Conservation (phyloP, 2,113 vertebrate species). For the Petrocephalus zakoni region DNA sequence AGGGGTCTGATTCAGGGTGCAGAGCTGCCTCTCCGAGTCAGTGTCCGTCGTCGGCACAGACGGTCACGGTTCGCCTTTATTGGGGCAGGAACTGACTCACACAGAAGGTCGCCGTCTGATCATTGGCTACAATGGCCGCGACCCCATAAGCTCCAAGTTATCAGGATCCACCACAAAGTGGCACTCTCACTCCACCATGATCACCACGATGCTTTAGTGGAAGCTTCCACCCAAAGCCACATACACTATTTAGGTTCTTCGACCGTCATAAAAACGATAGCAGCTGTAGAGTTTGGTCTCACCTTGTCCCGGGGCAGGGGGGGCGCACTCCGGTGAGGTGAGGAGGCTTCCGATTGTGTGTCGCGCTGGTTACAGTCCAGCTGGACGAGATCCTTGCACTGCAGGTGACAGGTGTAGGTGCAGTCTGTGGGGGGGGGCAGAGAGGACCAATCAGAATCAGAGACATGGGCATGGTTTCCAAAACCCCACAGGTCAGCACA, state of each 20-base stretch:
- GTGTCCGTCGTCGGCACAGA: not conserved
- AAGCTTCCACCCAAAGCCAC: not conserved
- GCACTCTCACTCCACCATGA: not conserved
- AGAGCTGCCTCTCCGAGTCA: not conserved
- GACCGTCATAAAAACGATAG: not conserved
- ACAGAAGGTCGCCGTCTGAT: not conserved
- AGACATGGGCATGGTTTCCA: not conserved
- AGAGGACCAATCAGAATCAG: not conserved
- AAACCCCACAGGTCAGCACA: not conserved
- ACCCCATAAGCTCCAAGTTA: not conserved
- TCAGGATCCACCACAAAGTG: not conserved
- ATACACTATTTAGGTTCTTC: not conserved
- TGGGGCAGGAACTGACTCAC: not conserved
- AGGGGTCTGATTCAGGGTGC: not conserved
- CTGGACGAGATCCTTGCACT: constrained; percentile 62
- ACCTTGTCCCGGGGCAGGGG: constrained; percentile 51
- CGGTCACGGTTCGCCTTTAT: not conserved
- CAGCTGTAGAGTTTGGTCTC: constrained; percentile 11
- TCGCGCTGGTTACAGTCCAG: constrained; percentile 59
- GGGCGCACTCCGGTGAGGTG: constrained; percentile 48
- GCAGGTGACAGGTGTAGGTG: constrained; percentile 66
- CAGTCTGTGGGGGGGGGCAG: constrained; percentile 49
- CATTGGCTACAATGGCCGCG: not conserved
- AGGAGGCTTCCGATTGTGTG: constrained; percentile 27
- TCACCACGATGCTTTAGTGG: not conserved